Evolutionary conservation across 2,888 invertebrate genomes (phyloP), one percentile per base, ranked within the genome.

Genomic region (Dryadula phaetusa): DNA sequence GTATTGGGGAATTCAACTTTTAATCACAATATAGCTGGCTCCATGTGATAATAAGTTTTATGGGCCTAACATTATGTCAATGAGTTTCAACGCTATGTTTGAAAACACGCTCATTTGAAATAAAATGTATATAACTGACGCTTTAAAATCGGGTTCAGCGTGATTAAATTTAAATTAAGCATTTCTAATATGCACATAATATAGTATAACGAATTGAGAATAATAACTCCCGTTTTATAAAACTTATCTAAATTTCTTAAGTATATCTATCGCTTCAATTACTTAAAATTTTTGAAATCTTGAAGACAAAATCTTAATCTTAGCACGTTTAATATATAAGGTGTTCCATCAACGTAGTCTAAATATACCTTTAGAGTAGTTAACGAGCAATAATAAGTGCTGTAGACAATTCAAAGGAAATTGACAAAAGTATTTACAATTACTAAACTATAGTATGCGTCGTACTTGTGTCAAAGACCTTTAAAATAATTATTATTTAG

Each of bases 301-400:
- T 28, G 8, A 32, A 60, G 8, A 32, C 12, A 52, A 3, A 16
- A 28, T 52, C 28, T 52, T 52, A 32, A 42, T 18, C 42, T 42
- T 60, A 60, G 60, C 60, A 60, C 60, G 20, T 60, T 60, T 60
- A 60, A 28, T 60, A 5, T n/a, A 28, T 60, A 46, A 18, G 42
- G 18, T 25, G 25, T 10, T 44, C 28, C 25, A 44, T 60, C 44
- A 60, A 47, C 25, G 37, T 47, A 64, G 56, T 56, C n/a, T 58
- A 64, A 53, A 47, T 37, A 64, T 56, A 46, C 67, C 75, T 18
- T 14, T 63, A 69, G 61, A 64, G 77, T 90, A 90, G 86, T 76
- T 87, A 89, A 84, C 76, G 84, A 91, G 91, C 91, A 91, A 91
- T 91, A 90, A 88, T 91, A 90, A 88, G 83, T n/a, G n/a, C n/a